Percentiles rank a stretch among this genome's conserved stretches.
phyloP scores from a whole-genome alignment of 2,113 vertebrate species.

The Hoplias malabaricus region DNA sequence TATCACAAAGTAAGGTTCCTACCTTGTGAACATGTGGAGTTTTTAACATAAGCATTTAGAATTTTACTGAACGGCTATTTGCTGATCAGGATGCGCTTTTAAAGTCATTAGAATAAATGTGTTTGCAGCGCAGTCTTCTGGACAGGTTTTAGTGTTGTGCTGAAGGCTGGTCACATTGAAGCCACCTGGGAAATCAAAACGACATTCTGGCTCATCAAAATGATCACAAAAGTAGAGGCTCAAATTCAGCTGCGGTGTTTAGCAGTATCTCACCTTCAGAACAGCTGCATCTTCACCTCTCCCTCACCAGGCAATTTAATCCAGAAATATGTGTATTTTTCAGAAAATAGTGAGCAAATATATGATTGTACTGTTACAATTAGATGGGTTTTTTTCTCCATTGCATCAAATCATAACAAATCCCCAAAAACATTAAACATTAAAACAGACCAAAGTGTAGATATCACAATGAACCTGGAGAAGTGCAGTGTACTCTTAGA shows the following conservation, averaged over 20 bases:
- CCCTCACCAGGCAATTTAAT: background rate
- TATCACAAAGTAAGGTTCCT: too few relatives aligned
- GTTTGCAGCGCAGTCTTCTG: background rate
- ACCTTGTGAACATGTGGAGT: too few relatives aligned
- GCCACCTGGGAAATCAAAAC: slow-evolving; percentile 56
- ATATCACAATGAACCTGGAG: too few relatives aligned
- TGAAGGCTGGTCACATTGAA: background rate
- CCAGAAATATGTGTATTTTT: background rate
- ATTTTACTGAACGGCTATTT: background rate
- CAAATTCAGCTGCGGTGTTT: background rate
- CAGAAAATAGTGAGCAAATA: too few relatives aligned
- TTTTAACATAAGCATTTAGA: too few relatives aligned
- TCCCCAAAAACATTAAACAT: too few relatives aligned
- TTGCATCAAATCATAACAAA: too few relatives aligned
- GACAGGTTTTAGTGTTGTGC: too few relatives aligned
- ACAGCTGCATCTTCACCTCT: slow-evolving; percentile 31
- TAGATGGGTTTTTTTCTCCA: too few relatives aligned
- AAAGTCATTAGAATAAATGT: background rate
- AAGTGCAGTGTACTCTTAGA: too few relatives aligned
- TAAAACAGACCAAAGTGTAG: too few relatives aligned
- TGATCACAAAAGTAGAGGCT: slow-evolving; percentile 42
- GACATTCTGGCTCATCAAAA: slow-evolving; percentile 57
- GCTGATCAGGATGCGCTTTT: background rate
- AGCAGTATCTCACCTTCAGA: background rate
- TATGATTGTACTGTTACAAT: too few relatives aligned